Conservation (phyloP, 2,797 vertebrate species). For the Typhlichthys subterraneus region DNA sequence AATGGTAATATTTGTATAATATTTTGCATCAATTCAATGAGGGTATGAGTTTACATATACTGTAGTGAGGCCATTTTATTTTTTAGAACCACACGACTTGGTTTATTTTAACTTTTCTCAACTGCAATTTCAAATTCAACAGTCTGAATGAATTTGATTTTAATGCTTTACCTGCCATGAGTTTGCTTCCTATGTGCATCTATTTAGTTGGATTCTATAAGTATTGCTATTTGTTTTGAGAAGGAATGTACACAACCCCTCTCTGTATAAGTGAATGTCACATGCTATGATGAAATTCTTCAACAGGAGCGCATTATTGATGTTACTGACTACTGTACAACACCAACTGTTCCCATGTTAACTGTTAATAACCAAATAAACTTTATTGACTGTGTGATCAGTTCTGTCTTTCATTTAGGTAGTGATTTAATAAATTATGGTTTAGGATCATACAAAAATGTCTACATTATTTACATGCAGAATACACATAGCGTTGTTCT, state of each 20-base stretch:
- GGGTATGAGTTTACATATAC: conserved; percentile 12
- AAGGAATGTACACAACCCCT: conserved; percentile 47
- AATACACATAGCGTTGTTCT: neutral
- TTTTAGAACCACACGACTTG: neutral
- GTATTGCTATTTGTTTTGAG: conserved; percentile 53
- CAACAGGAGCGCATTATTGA: conserved; percentile 55
- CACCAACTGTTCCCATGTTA: conserved; percentile 61
- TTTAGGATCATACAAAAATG: neutral
- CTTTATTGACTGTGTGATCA: conserved; percentile 57
- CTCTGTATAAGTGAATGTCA: conserved; percentile 53
- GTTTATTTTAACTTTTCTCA: conserved; percentile 28
- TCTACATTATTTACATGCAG: neutral
- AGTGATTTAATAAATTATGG: neutral
- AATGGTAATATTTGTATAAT: conserved; percentile 17
- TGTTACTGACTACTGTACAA: conserved; percentile 78
- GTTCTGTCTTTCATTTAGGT: conserved; percentile 21
- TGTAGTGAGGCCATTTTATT: neutral
- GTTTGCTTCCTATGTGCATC: conserved; percentile 24
- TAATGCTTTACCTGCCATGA: conserved; percentile 37
- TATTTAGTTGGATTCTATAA: conserved; percentile 58
- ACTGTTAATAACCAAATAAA: conserved; percentile 71
- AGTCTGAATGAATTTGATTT: conserved; percentile 46
- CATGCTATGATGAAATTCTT: conserved; percentile 44
- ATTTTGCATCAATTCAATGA: conserved; percentile 12
- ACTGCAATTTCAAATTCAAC: conserved; percentile 32